phyloP scores from a whole-genome alignment of 2,797 vertebrate species.

The Clarias platycephalus region DNA sequence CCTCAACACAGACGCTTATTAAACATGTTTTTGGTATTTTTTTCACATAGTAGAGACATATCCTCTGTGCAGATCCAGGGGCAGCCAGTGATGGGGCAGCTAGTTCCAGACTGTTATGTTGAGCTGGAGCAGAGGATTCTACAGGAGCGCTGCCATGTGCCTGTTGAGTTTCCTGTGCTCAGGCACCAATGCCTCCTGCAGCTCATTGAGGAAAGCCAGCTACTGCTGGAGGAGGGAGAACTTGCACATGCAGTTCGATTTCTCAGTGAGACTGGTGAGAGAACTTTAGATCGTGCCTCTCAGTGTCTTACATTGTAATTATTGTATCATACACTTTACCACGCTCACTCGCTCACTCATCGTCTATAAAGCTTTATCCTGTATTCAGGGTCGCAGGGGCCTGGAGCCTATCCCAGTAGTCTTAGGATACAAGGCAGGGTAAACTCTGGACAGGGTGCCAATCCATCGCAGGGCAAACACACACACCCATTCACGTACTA shows the following conservation, averaged over 20 bases:
- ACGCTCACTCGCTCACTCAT: too few species aligned
- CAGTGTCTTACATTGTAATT: background rate
- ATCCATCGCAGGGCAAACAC: too few species aligned
- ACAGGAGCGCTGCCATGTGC: constrained; percentile 77
- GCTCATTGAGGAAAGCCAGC: constrained; percentile 84
- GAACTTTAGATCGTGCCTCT: background rate
- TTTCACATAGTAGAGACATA: background rate
- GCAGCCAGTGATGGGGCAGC: constrained; percentile 91
- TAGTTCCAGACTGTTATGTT: constrained; percentile 94
- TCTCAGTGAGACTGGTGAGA: constrained; percentile 83
- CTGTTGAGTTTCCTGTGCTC: constrained; percentile 88
- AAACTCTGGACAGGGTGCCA: too few species aligned
- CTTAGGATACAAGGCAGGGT: too few species aligned
- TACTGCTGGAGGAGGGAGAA: constrained; percentile 90
- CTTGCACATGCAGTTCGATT: constrained; percentile 90
- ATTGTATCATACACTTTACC: background rate
- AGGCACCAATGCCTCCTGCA: constrained; percentile 77
- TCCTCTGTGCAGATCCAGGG: constrained; percentile 83
- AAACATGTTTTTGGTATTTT: background rate
- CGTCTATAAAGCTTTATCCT: too few species aligned
- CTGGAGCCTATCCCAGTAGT: too few species aligned
- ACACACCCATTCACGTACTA: too few species aligned
- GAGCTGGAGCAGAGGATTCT: constrained; percentile 88
- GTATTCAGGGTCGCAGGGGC: too few species aligned
- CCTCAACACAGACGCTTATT: background rate